These are phyloP conservation scores for Prorops nasuta DNA, from an alignment of 1,140 invertebrate genomes.

Conservation along the genomic window DNA sequence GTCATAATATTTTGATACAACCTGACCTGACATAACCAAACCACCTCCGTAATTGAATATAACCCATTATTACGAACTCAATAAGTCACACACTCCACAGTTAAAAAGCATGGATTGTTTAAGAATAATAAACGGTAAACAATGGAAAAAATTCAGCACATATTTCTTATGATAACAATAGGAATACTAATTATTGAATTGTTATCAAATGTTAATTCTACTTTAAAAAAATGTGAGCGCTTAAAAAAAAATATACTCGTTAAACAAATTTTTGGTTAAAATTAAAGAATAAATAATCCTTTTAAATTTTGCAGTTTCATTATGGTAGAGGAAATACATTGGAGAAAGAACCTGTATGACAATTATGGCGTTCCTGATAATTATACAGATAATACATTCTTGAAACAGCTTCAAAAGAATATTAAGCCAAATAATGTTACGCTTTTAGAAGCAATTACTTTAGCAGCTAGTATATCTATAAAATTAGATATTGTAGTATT, in stretches of 20 bases:
- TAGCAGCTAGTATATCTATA: slow-evolving; percentile 71
- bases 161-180: no score
- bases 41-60: neutral
- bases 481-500: slow-evolving; percentile 74
- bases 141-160: no score
- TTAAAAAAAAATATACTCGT: neutral
- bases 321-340: slow-evolving; percentile 38
- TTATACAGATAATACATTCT: slow-evolving; percentile 83
- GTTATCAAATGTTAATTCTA: no score
- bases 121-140: no score
- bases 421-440: slow-evolving; percentile 72
- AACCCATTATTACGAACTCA: neutral
- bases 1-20: no score
- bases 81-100: neutral
- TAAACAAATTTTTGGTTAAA: neutral
- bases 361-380: slow-evolving; percentile 86
- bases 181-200: no score
- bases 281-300: neutral
- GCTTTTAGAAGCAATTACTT: slow-evolving; percentile 63
- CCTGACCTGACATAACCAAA: no score
- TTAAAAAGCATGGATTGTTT: no score
- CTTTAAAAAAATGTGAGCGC: neutral
- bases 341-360: slow-evolving; percentile 89
- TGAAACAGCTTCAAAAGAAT: slow-evolving; percentile 84
- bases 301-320: neutral